A percentile compares a stretch with the other conserved stretches of the same genome.
phyloP scores from a whole-genome alignment of 2,797 vertebrate genomes.

The Kryptolebias ocellatus region DNA sequence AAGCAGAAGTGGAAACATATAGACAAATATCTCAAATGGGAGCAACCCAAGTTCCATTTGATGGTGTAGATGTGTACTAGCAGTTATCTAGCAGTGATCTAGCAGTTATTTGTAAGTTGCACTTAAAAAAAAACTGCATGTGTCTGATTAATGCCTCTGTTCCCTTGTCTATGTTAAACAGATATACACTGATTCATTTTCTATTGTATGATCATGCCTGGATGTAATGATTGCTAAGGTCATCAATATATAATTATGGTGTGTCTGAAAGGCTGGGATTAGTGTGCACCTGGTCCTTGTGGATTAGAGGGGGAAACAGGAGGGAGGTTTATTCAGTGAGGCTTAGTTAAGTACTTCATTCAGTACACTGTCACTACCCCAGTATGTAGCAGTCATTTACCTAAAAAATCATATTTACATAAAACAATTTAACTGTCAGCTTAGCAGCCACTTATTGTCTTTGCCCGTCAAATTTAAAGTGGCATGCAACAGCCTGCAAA shows the following conservation, averaged over 20 bases:
- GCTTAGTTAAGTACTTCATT: conserved; percentile 18
- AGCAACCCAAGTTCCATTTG: conserved; percentile 49
- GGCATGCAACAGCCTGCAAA: not conserved
- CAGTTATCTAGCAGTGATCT: not conserved
- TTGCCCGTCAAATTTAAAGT: conserved; percentile 37
- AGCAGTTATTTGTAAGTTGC: conserved; percentile 2
- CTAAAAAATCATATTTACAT: conserved; percentile 11
- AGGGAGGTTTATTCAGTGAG: conserved; percentile 27
- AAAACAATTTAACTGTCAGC: conserved; percentile 12
- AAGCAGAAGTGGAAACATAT: conserved; percentile 51
- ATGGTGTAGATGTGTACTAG: conserved; percentile 27
- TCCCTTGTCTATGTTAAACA: not conserved
- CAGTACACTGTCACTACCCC: conserved; percentile 4
- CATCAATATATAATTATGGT: conserved; percentile 74
- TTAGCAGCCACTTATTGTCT: conserved; percentile 14
- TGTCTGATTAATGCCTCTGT: conserved; percentile 12
- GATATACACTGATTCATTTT: conserved; percentile 1
- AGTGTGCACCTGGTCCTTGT: conserved; percentile 67
- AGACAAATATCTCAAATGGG: conserved; percentile 1
- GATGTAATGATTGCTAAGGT: conserved; percentile 63
- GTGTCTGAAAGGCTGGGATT: conserved; percentile 68
- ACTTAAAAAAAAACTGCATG: conserved; percentile 15
- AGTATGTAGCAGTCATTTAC: conserved; percentile 1
- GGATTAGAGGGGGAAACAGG: conserved; percentile 61
- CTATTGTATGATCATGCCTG: conserved; percentile 24